A percentile compares a stretch with the other conserved stretches of the same genome.
Conservation (phyloP, 2,797 vertebrate genomes). For the Pangasius macronema region DNA sequence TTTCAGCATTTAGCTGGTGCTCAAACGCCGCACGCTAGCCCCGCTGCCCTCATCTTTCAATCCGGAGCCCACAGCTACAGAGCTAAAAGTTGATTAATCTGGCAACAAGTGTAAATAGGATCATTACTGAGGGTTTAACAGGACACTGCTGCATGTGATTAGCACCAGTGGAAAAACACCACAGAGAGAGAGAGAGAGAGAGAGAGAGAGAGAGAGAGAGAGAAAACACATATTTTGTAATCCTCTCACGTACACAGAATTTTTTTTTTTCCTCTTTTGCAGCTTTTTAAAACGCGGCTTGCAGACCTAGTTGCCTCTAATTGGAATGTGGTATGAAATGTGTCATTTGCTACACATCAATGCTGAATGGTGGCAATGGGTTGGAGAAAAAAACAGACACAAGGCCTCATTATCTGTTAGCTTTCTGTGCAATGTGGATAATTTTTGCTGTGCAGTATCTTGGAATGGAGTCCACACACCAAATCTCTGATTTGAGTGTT, state of each 20-base stretch:
- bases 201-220: background rate
- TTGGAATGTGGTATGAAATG: conserved; percentile 70
- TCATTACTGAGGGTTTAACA: conserved; percentile 76
- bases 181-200: conserved; percentile 17
- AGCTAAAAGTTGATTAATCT: conserved; percentile 76
- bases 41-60: background rate
- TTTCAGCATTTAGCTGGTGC: background rate
- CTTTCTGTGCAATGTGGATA: conserved; percentile 30
- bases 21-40: background rate
- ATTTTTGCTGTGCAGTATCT: conserved; percentile 15
- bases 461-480: background rate
- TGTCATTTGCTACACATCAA: conserved; percentile 69
- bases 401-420: conserved; percentile 49
- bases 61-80: conserved; percentile 62
- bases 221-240: conserved; percentile 42
- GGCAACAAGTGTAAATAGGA: conserved; percentile 75
- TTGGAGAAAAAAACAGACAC: conserved; percentile 37
- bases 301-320: conserved; percentile 64
- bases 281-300: conserved; percentile 8
- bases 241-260: conserved; percentile 52
- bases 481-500: background rate
- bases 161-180: conserved; percentile 61
- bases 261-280: conserved; percentile 35
- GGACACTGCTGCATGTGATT: conserved; percentile 68
- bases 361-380: conserved; percentile 68